Percentiles rank a stretch among this genome's conserved stretches.
Conservation (phyloP, 2,113 vertebrate genomes). For the Gobio gobio region DNA sequence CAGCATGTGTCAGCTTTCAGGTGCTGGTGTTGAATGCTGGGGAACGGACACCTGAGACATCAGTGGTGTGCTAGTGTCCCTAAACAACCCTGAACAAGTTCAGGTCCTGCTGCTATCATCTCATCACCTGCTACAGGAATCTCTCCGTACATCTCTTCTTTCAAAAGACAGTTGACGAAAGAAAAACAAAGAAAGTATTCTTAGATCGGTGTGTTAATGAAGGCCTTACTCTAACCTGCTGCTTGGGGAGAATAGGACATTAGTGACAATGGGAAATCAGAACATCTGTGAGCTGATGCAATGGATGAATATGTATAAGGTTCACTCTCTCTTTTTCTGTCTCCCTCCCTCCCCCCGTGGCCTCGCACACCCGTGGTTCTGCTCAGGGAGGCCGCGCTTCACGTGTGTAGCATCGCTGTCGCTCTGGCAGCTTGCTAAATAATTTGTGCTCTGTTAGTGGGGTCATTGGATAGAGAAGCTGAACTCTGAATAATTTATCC, state of each 20-base stretch:
- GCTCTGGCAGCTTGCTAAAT: constrained; percentile 80
- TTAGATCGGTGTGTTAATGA: constrained; percentile 46
- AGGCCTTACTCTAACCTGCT: constrained; percentile 52
- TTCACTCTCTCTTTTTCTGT: constrained; percentile 46
- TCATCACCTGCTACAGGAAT: constrained; percentile 41
- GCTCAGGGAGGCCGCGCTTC: constrained; percentile 66
- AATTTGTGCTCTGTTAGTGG: constrained; percentile 79
- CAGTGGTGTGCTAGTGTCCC: constrained; percentile 45
- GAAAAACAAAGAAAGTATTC: background rate
- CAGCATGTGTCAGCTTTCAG: constrained; percentile 47
- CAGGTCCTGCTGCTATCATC: constrained; percentile 42
- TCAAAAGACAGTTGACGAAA: background rate
- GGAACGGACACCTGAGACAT: constrained; percentile 50
- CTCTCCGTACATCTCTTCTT: constrained; percentile 42
- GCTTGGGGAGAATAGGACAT: constrained; percentile 52
- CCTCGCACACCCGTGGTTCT: constrained; percentile 63
- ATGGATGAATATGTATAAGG: constrained; percentile 73
- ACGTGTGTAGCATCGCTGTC: constrained; percentile 67
- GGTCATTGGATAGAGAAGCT: constrained; percentile 80
- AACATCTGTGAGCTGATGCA: constrained; percentile 69
- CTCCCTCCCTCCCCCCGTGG: constrained; percentile 45
- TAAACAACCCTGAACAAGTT: constrained; percentile 48
- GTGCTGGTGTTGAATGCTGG: constrained; percentile 46
- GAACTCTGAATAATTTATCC: constrained; percentile 79
- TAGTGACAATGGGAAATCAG: constrained; percentile 62